Evolutionary conservation across 2,113 vertebrate species (phyloP), one percentile per base, ranked within the genome.

Genomic region (Lepidothrix coronata): DNA sequence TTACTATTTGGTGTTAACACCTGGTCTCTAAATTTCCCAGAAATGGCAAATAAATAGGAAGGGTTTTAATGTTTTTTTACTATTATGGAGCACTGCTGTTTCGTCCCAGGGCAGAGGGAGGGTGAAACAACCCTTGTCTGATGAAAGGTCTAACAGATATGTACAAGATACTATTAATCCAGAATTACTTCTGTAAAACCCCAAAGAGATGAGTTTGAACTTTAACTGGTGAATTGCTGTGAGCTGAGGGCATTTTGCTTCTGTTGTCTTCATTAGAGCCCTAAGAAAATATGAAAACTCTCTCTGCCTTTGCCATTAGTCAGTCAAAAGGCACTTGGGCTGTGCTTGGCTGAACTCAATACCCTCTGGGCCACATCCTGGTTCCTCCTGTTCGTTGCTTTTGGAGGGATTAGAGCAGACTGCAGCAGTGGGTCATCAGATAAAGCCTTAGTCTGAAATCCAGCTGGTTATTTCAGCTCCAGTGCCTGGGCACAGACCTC

Each of bases 341-440:
- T 46, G 48, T 24, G 85, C 85, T 70, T 61, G 4, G 2, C 54
- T 97, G 96, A 96, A 97, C 97, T 93, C 95, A 51, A 2, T 95
- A 35, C 94, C 91, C 94, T 84, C 87, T 85, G 79, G 90, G 85
- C 78, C 83, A 76, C 49, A 30, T 86, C 85, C 89, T 39, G 24
- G 33, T 58, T 92, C 73, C 87, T 86, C 55, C 77, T 51, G 8
- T n/a, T 89, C 25, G 66, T 62, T 93, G 88, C 63, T 84, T 24
- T 28, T 54, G 76, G 16, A 94, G 27, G 83, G 93, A 86, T 96
- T 92, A 59, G 46, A 74, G 78, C 65, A 62, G 63, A 70, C 55
- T 85, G 58, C 89, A 44, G 25, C 63, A 74, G 37, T 62, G 59
- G 43, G 31, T 68, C 73, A 88, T 77, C 89, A 92, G 91, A 93